Conservation (phyloP, 2,797 vertebrate genomes). For the Calcarius lapponicus region DNA sequence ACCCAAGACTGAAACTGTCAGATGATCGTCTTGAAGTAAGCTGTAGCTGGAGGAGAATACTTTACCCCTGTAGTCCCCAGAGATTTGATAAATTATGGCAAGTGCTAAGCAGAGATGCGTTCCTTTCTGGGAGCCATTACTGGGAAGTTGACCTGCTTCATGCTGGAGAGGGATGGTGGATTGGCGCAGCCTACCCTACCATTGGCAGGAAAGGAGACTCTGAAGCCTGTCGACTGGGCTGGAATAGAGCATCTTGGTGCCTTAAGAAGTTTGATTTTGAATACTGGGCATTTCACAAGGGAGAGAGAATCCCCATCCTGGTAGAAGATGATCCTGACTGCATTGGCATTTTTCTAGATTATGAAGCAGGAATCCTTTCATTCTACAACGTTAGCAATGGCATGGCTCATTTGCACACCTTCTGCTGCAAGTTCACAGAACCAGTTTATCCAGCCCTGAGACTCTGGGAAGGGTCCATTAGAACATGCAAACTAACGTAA, state of each 20-base stretch:
- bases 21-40: conserved; percentile 61
- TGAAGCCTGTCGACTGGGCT: conserved; percentile 68
- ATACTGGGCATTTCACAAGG: conserved; percentile 81
- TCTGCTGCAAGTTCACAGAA: conserved; percentile 74
- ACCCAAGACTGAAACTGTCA: conserved; percentile 70
- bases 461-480: conserved; percentile 76
- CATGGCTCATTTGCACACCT: conserved; percentile 77
- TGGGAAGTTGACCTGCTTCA: conserved; percentile 78
- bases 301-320: conserved; percentile 67
- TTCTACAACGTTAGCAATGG: conserved; percentile 72
- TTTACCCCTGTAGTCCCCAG: conserved; percentile 48
- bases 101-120: conserved; percentile 74
- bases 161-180: conserved; percentile 76
- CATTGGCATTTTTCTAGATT: conserved; percentile 76
- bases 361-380: conserved; percentile 76
- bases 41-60: conserved; percentile 49
- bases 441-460: conserved; percentile 74
- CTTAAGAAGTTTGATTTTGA: conserved; percentile 77
- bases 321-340: conserved; percentile 65
- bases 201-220: conserved; percentile 70
- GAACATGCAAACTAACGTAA: conserved; percentile 69
- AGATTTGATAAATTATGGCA: conserved; percentile 76
- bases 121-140: conserved; percentile 77
- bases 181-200: conserved; percentile 72
- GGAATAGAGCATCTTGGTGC: conserved; percentile 78